Evolutionary conservation across 2,797 vertebrate species (phyloP).

Genomic region (Morelia viridis): DNA sequence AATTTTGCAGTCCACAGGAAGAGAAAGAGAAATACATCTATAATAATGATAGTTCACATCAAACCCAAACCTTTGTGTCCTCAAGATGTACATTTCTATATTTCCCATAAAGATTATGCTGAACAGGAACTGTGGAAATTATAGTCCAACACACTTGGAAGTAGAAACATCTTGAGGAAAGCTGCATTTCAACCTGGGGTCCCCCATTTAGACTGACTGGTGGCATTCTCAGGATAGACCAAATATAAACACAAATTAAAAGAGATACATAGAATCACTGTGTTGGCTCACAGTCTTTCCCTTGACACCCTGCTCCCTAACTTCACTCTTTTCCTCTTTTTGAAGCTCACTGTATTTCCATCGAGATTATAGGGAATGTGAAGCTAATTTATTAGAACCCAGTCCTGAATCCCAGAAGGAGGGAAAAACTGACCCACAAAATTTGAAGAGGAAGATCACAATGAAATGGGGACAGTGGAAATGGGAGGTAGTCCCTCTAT

Average conservation of each 20-base stretch:
- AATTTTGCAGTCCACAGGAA: not conserved
- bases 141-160: not conserved
- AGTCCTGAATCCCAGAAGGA: not conserved
- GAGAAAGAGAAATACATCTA: not conserved
- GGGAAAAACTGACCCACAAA: not conserved
- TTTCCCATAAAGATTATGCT: not conserved
- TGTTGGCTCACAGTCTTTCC: not conserved
- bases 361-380: not conserved
- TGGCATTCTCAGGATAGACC: not conserved
- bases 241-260: not conserved
- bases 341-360: not conserved
- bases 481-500: not conserved
- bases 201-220: not conserved
- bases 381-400: not conserved
- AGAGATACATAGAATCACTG: not conserved
- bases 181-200: not conserved
- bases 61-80: not conserved
- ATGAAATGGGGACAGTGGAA: not conserved
- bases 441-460: not conserved
- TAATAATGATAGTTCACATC: not conserved
- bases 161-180: not conserved
- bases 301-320: not conserved
- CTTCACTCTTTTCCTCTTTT: not conserved
- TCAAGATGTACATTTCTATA: not conserved
- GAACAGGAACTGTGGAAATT: not conserved